Percentiles rank a stretch among this genome's conserved stretches.
Conservation (phyloP, 2,888 invertebrate species). For the Volucella bombylans region DNA sequence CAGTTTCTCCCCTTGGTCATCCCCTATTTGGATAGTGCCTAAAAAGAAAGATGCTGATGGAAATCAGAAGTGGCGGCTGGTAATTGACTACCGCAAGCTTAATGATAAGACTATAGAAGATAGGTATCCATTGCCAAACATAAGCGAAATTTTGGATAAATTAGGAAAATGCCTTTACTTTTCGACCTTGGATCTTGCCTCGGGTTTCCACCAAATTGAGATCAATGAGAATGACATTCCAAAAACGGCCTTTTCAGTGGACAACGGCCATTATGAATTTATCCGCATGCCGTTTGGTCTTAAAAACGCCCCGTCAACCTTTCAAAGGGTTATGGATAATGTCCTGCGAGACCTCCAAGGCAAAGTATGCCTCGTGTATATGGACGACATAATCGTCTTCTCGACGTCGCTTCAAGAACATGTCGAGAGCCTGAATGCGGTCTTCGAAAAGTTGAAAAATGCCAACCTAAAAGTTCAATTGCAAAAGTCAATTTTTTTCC, state of each 20-base stretch:
- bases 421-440: constrained; percentile 30
- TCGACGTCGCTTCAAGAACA: constrained; percentile 30
- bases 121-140: constrained; percentile 35
- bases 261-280: constrained; percentile 55
- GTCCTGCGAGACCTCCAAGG: constrained; percentile 31
- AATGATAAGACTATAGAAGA: constrained; percentile 40
- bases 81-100: constrained; percentile 5
- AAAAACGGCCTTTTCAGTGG: too few relatives aligned
- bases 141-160: too few relatives aligned
- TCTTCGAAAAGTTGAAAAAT: constrained; percentile 24
- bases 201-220: too few relatives aligned
- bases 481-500: constrained; percentile 31
- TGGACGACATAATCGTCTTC: constrained; percentile 42
- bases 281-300: constrained; percentile 51
- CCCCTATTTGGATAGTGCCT: constrained; percentile 3
- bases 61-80: constrained; percentile 6
- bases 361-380: constrained; percentile 48
- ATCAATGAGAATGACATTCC: too few relatives aligned
- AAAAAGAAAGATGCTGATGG: constrained; percentile 60
- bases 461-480: constrained; percentile 41
- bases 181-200: too few relatives aligned
- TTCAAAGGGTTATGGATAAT: background rate
- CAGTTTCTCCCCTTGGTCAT: too few relatives aligned
- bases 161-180: too few relatives aligned
- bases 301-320: constrained; percentile 43